A percentile compares a stretch with the other conserved stretches of the same genome.
These are phyloP conservation scores for Phrixothrix hirtus DNA, from an alignment of 2,888 invertebrate genomes.

Conservation along the genomic window DNA sequence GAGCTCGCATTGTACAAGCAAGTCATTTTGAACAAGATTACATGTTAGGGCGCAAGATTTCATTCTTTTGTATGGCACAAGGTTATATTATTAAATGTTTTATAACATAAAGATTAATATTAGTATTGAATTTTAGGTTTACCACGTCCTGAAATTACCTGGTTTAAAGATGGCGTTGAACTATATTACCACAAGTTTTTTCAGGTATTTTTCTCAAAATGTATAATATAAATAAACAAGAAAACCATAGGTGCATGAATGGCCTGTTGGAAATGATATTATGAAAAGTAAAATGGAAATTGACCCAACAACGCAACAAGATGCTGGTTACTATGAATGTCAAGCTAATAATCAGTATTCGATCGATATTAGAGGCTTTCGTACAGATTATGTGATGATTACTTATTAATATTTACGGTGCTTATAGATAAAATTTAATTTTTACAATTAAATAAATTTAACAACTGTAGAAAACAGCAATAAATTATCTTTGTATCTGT, in stretches of 20 bases:
- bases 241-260: conserved; percentile 69
- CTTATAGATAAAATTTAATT: conserved; percentile 2
- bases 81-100: conserved; percentile 47
- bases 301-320: conserved; percentile 72
- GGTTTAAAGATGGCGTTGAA: conserved; percentile 78
- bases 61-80: conserved; percentile 74
- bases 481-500: too few species aligned
- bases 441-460: not conserved
- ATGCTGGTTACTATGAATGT: conserved; percentile 73
- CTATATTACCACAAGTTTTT: conserved; percentile 72
- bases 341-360: conserved; percentile 74
- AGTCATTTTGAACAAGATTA: conserved; percentile 75
- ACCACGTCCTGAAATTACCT: conserved; percentile 74
- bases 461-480: too few species aligned
- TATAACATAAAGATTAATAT: not conserved
- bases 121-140: conserved; percentile 52
- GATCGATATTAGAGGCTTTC: conserved; percentile 68
- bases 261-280: conserved; percentile 66
- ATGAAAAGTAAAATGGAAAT: conserved; percentile 76
- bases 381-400: conserved; percentile 62
- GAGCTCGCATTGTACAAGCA: conserved; percentile 69
- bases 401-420: conserved; percentile 21
- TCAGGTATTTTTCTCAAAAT: conserved; percentile 57
- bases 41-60: conserved; percentile 74
- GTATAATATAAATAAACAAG: not conserved